Evolutionary conservation across 2,888 invertebrate species (phyloP).

Genomic region (Napeogenes sylphis): DNA sequence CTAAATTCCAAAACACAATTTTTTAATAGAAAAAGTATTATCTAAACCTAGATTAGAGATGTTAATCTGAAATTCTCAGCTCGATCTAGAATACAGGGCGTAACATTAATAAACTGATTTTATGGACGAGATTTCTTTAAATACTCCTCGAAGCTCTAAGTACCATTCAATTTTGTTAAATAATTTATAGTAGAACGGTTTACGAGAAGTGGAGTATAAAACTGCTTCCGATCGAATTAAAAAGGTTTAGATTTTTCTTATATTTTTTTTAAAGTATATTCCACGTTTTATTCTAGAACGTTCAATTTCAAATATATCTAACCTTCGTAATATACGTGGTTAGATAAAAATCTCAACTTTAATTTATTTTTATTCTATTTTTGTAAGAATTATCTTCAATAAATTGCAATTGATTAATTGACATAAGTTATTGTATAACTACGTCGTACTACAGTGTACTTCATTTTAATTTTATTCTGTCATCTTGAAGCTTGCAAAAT

Average conservation of each 20-base stretch:
- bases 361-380: constrained; percentile 7
- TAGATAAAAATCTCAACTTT: constrained; percentile 15
- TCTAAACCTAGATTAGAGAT: not conserved
- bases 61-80: not conserved
- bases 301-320: not conserved
- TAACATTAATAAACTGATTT: constrained; percentile 1
- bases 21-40: too few relatives aligned
- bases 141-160: not conserved
- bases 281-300: too few relatives aligned
- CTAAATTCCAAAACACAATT: not conserved
- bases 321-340: constrained; percentile 1
- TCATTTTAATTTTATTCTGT: too few relatives aligned
- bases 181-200: not conserved
- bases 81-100: not conserved
- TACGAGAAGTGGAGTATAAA: too few relatives aligned
- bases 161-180: constrained; percentile 1
- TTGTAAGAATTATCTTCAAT: too few relatives aligned
- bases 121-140: not conserved
- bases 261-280: too few relatives aligned
- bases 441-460: not conserved
- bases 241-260: too few relatives aligned
- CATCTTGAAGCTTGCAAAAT: too few relatives aligned
- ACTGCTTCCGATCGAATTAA: too few relatives aligned
- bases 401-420: not conserved
- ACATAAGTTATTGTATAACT: not conserved